Base-by-base conservation (phyloP, 2,888 invertebrate species). In the Drosophila imparisetae region DNA sequence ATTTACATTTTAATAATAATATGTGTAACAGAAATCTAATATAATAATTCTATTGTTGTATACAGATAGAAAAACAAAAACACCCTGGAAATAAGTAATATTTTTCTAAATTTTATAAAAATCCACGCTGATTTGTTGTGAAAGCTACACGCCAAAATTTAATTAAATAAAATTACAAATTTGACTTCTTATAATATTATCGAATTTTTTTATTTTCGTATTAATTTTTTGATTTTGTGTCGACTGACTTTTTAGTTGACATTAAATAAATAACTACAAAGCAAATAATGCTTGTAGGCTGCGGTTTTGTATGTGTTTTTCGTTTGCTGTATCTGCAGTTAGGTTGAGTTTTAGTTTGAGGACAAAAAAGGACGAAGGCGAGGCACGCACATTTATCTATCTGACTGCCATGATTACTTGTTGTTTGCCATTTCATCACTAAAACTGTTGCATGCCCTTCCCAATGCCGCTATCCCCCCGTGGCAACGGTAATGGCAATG, bases 351-450 rank as follows among this genome's bases (percentile, higher is more conserved):
- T 60, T 27, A 60, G 53, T 36, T 10, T 27, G 57, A 13, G 55
- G 18, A 67, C 21, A 52, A 49, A 68, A 45, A 15, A 8, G 45
- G 55, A 32, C 48, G 36, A 5, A 15, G 15, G 42, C 58, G 55
- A 57, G 65, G 69, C 66, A 86, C 88, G 83, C 89, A 84, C 82
- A 84, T 81, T 86, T 84, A 82, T 75, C 72, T 84, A 82, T 73
- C 74, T 81, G 89, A 65, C 85, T 75, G 70, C 63, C 63, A 81
- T 89, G 80, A 81, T 86, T 84, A 86, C 84, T 89, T 84, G 84
- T 86, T 84, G 81, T 81, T 80, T 80, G 77, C 77, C 83, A 81
- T 87, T 87, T 83, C 76, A 87, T 81, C 80, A 77, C 83, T 82
- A 75, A 80, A 87, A 87, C 87, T 87, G 87, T 87, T 87, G 87